phyloP scores from a whole-genome alignment of 2,888 invertebrate species.

The Tinea pellionella region DNA sequence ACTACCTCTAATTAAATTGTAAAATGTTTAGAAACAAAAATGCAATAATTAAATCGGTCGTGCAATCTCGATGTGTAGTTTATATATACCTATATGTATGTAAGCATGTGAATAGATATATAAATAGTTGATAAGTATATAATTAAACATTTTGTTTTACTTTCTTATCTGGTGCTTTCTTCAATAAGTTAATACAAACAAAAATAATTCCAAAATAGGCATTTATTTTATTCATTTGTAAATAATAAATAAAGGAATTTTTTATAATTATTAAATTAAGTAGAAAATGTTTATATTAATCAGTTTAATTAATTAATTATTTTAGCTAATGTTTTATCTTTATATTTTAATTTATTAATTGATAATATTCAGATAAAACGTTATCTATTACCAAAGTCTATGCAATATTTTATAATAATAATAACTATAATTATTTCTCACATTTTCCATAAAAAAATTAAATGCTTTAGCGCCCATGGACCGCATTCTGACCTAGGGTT shows the following conservation, averaged over 20 bases:
- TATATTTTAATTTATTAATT: slow-evolving; percentile 22
- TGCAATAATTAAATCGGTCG: slow-evolving; percentile 30
- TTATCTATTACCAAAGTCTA: too few species aligned
- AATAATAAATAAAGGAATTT: slow-evolving; percentile 14
- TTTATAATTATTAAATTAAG: slow-evolving; percentile 16
- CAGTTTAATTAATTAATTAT: slow-evolving; percentile 6
- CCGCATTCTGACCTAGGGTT: too few species aligned
- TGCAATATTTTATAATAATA: too few species aligned
- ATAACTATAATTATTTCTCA: too few species aligned
- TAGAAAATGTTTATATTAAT: slow-evolving; percentile 16
- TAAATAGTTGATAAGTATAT: not conserved
- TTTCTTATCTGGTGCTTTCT: slow-evolving; percentile 11
- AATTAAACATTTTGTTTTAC: not conserved
- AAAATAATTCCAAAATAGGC: slow-evolving; percentile 1
- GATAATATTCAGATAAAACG: too few species aligned
- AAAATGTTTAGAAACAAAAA: slow-evolving; percentile 19
- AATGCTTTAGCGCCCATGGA: too few species aligned
- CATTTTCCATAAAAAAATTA: too few species aligned
- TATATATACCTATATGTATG: slow-evolving; percentile 17
- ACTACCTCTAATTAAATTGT: not conserved
- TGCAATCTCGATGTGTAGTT: slow-evolving; percentile 51
- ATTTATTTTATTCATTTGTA: slow-evolving; percentile 13
- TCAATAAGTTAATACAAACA: slow-evolving; percentile 15
- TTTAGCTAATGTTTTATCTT: slow-evolving; percentile 14
- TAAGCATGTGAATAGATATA: slow-evolving; percentile 19